Conservation (phyloP, 2,113 vertebrate genomes). For the Prionailurus viverrinus region DNA sequence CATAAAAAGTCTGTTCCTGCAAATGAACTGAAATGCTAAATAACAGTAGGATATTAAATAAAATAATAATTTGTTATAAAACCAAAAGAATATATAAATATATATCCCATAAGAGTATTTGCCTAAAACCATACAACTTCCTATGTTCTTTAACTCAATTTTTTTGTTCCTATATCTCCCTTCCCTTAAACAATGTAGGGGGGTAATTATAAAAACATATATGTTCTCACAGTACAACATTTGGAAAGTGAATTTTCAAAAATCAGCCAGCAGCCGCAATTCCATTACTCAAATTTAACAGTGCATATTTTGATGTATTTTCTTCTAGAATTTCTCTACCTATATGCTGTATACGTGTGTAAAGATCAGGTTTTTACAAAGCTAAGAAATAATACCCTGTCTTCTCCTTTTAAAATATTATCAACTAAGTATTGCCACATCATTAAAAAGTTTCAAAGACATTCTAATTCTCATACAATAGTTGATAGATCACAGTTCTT, state of each 20-base stretch:
- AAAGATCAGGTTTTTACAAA: neutral
- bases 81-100: neutral
- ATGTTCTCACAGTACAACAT: neutral
- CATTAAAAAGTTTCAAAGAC: neutral
- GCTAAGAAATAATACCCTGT: neutral
- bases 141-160: neutral
- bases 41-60: neutral
- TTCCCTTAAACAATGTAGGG: neutral
- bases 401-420: constrained; percentile 32
- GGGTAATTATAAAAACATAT: neutral
- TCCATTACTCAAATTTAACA: neutral
- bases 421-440: neutral
- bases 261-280: neutral
- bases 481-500: neutral
- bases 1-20: neutral
- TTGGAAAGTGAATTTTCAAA: neutral
- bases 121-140: neutral
- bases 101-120: neutral
- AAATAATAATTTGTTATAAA: neutral
- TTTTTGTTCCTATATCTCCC: neutral
- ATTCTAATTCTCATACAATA: neutral
- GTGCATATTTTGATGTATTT: neutral
- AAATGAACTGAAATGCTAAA: constrained; percentile 6
- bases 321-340: neutral
- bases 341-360: neutral